Percentiles rank a stretch among this genome's conserved stretches.
phyloP scores from a whole-genome alignment of 2,797 vertebrate species.

The Antennarius maculatus region DNA sequence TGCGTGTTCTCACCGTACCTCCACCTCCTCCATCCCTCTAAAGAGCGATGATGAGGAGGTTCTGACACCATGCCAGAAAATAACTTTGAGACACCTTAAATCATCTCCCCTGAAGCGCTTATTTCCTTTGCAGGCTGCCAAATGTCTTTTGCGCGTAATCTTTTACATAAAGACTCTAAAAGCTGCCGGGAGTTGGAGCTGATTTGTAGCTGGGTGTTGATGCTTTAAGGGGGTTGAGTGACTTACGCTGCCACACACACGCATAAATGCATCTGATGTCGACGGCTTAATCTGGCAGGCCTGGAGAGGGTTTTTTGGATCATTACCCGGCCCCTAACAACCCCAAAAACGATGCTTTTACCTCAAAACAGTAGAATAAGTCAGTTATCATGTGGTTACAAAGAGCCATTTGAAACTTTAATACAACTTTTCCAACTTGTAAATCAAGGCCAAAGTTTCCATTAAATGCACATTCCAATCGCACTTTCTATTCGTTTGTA shows the following conservation, averaged over 20 bases:
- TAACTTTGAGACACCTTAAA: conserved; percentile 55
- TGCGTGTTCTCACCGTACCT: conserved; percentile 3
- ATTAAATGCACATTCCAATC: conserved; percentile 35
- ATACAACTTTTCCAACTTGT: conserved; percentile 38
- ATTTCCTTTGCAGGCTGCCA: conserved; percentile 52
- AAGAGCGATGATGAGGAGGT: conserved; percentile 34
- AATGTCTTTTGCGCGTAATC: conserved; percentile 59
- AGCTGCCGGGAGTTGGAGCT: conserved; percentile 48
- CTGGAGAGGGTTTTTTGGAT: conserved; percentile 56
- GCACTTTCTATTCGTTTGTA: conserved; percentile 20
- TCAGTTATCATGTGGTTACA: conserved; percentile 43
- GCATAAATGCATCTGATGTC: conserved; percentile 55
- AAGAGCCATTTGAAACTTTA: conserved; percentile 52
- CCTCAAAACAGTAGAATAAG: conserved; percentile 44
- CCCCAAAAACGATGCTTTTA: conserved; percentile 45
- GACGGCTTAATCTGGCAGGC: conserved; percentile 55
- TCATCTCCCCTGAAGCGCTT: conserved; percentile 41
- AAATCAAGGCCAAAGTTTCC: conserved; percentile 33
- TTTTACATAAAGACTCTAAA: conserved; percentile 60
- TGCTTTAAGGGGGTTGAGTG: conserved; percentile 52
- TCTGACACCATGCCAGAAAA: conserved; percentile 50
- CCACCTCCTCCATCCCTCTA: conserved; percentile 22
- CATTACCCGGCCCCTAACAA: conserved; percentile 48
- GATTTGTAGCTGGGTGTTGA: conserved; percentile 66
- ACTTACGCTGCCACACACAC: conserved; percentile 34